Evolutionary conservation across 2,797 vertebrate species (phyloP).

Genomic region (Muraenolepis orangiensis): DNA sequence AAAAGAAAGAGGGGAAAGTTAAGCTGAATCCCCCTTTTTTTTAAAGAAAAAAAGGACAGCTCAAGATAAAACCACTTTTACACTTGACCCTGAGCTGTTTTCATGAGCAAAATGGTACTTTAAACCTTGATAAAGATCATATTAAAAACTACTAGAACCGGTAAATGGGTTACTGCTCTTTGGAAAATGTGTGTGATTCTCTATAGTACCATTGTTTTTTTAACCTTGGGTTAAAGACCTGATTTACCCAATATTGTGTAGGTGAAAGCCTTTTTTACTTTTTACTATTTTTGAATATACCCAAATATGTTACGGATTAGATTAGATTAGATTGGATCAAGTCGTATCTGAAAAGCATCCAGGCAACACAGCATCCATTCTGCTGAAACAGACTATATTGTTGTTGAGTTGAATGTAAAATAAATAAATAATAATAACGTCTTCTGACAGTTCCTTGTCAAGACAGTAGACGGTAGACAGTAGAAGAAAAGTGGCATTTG

Average conservation of each 20-base stretch:
- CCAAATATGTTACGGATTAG: no score
- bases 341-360: neutral
- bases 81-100: constrained; percentile 29
- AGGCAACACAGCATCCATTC: neutral
- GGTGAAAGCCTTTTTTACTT: no score
- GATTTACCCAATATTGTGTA: neutral
- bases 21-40: constrained; percentile 47
- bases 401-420: neutral
- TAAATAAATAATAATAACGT: neutral
- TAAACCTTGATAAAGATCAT: constrained; percentile 10
- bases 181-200: neutral
- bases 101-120: constrained; percentile 2
- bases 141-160: constrained; percentile 19
- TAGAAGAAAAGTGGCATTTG: neutral
- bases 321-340: neutral
- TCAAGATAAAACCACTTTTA: constrained; percentile 14
- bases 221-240: neutral
- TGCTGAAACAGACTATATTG: neutral
- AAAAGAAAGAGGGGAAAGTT: constrained; percentile 59
- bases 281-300: neutral
- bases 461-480: neutral
- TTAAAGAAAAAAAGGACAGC: constrained; percentile 35
- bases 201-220: neutral
- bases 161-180: constrained; percentile 24
- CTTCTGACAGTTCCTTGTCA: neutral